Conservation (phyloP, 2,797 vertebrate genomes). For the Eidolon dupreanum region DNA sequence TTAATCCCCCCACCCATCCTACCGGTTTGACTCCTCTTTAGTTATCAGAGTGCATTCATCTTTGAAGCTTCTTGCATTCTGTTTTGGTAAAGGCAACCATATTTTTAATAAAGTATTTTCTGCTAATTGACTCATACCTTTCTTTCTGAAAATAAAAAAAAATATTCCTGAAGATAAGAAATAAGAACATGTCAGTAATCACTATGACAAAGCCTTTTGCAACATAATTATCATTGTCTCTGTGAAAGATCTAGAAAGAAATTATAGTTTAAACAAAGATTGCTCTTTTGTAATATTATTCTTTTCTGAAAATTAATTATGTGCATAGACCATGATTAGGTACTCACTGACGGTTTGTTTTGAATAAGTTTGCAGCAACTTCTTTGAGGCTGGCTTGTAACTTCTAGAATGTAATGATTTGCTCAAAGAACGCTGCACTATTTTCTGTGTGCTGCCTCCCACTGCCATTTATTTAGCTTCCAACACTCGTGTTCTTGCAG, state of each 20-base stretch:
- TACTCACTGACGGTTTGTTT: not conserved
- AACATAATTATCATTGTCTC: not conserved
- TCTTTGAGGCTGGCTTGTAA: not conserved
- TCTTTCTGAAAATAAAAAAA: constrained; percentile 50
- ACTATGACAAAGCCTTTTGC: not conserved
- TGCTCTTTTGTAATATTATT: not conserved
- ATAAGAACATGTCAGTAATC: not conserved
- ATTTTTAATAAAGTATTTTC: not conserved
- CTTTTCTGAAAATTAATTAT: constrained; percentile 49
- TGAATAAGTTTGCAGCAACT: not conserved
- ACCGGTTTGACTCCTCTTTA: not conserved
- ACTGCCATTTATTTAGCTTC: not conserved
- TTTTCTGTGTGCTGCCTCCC: not conserved
- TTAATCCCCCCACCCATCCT: not conserved
- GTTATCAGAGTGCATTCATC: not conserved
- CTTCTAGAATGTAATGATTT: not conserved
- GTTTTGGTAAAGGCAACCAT: not conserved
- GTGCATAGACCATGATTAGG: not conserved
- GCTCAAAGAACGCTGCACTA: not conserved
- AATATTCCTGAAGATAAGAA: not conserved
- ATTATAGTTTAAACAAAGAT: not conserved
- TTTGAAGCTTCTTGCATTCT: not conserved
- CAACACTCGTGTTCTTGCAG: not conserved
- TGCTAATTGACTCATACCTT: not conserved
- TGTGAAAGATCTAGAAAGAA: not conserved